These are phyloP conservation scores for Dendrophyllia cribrosa DNA, from an alignment of 64 coral and sea anemone species.

Conservation along the genomic window DNA sequence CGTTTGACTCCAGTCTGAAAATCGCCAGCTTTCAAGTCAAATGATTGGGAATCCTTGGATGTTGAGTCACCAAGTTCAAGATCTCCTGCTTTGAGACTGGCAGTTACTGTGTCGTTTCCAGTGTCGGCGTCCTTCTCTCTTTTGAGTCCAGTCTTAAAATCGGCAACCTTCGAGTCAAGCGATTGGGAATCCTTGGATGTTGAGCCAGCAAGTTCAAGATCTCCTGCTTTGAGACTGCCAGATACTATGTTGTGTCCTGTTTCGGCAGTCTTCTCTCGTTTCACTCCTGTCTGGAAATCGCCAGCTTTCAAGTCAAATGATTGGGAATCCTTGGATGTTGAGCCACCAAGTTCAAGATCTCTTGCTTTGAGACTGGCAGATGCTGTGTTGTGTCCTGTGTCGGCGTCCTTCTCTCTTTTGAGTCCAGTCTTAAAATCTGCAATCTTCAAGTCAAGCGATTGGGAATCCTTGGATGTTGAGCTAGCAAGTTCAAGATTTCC, in stretches of 20 bases:
- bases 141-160: neutral
- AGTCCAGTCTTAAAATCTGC: neutral
- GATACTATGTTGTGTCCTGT: neutral
- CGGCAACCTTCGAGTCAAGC: neutral
- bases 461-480: neutral
- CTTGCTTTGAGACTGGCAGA: neutral
- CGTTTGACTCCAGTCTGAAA: conserved; percentile 22
- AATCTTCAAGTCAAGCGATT: too few species aligned
- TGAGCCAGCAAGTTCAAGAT: neutral
- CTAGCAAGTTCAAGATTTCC: neutral
- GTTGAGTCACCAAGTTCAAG: neutral
- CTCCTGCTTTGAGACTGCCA: neutral
- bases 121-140: neutral
- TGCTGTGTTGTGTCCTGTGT: neutral
- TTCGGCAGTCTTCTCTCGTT: neutral
- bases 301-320: too few species aligned
- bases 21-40: neutral
- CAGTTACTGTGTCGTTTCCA: neutral
- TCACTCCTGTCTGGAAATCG: neutral
- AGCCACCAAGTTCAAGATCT: neutral
- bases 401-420: neutral
- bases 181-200: neutral
- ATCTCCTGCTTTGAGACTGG: neutral
- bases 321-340: neutral
- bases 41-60: neutral